These are phyloP conservation scores for Microtus ochrogaster DNA, from an alignment of 2,113 vertebrate genomes.

Conservation along the genomic window DNA sequence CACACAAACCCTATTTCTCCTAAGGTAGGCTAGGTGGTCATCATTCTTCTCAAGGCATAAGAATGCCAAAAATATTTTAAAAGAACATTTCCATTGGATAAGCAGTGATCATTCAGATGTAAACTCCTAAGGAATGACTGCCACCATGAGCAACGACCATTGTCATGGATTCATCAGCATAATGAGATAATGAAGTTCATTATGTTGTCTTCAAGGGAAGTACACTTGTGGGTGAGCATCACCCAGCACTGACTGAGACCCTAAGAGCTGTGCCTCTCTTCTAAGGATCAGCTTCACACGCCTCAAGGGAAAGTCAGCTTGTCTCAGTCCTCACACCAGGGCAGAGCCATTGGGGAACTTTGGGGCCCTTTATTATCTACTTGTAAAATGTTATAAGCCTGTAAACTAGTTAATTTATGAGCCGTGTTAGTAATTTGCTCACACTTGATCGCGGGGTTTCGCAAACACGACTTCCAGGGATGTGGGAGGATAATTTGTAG, in stretches of 20 bases:
- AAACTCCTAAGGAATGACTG: conserved; percentile 86
- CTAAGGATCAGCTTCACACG: conserved; percentile 22
- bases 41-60: conserved; percentile 81
- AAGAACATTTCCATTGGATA: conserved; percentile 86
- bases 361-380: conserved; percentile 83
- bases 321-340: conserved; percentile 62
- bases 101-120: conserved; percentile 84
- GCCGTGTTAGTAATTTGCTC: conserved; percentile 87
- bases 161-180: conserved; percentile 84
- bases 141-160: conserved; percentile 83
- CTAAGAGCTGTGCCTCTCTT: not conserved
- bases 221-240: conserved; percentile 79
- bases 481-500: conserved; percentile 85
- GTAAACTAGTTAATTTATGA: conserved; percentile 88
- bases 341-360: conserved; percentile 73
- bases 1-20: not conserved
- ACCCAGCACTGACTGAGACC: conserved; percentile 71
- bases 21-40: conserved; percentile 78
- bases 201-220: conserved; percentile 84
- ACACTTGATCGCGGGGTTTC: conserved; percentile 83
- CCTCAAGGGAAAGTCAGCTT: not conserved
- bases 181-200: conserved; percentile 87
- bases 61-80: conserved; percentile 81
- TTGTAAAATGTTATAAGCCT: conserved; percentile 87
- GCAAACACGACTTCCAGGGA: conserved; percentile 84